Evolutionary conservation across 2,797 vertebrate genomes (phyloP).

Genomic region (Rallus crepitans): DNA sequence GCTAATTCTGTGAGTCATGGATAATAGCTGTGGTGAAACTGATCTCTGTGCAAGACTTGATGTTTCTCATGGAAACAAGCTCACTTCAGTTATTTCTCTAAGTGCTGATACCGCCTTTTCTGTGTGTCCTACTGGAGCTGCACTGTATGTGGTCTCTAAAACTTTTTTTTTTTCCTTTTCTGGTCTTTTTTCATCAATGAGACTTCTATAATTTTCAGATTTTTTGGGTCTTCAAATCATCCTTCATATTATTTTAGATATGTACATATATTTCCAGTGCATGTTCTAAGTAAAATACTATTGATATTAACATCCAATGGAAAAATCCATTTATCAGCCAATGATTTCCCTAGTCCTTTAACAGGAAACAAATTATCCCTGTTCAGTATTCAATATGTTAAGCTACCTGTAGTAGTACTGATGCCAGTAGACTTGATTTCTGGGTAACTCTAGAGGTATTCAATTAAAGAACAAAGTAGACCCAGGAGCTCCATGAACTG

Average conservation of each 20-base stretch:
- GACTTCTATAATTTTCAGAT: background rate
- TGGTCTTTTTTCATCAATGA: background rate
- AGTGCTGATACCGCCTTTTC: background rate
- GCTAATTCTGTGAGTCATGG: background rate
- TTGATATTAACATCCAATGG: background rate
- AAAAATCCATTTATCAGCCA: background rate
- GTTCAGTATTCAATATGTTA: background rate
- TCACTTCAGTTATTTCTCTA: background rate
- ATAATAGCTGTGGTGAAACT: background rate
- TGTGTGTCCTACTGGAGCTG: background rate
- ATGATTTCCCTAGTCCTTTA: background rate
- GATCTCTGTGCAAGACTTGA: background rate
- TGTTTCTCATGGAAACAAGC: background rate
- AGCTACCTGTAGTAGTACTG: background rate
- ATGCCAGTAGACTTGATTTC: background rate
- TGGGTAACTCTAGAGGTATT: background rate
- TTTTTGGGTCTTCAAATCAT: background rate
- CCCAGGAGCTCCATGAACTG: background rate
- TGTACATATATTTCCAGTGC: background rate
- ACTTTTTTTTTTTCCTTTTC: background rate
- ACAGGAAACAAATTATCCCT: background rate
- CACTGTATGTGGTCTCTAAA: background rate
- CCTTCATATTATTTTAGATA: background rate
- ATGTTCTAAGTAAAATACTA: background rate
- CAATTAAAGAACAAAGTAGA: background rate